phyloP scores from a whole-genome alignment of 2,797 vertebrate genomes.

The Enteromius treurensis region DNA sequence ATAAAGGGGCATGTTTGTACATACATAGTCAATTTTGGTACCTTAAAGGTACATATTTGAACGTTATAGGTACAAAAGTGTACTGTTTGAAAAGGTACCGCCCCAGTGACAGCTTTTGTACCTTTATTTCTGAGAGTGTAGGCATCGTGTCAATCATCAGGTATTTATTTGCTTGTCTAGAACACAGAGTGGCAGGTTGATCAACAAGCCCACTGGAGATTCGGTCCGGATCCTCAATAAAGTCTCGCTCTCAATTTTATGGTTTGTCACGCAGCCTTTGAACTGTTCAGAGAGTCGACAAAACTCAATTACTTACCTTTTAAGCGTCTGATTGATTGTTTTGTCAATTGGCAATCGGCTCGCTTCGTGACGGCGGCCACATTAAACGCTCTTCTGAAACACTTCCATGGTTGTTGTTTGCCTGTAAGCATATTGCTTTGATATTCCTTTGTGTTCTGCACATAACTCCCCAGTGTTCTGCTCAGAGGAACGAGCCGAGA shows the following conservation, averaged over 20 bases:
- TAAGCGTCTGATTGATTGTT: constrained; percentile 55
- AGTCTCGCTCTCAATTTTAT: constrained; percentile 40
- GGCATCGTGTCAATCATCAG: neutral
- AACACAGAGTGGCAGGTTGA: constrained; percentile 42
- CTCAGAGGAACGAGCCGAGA: constrained; percentile 54
- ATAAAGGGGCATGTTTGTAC: no score
- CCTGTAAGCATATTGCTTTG: neutral
- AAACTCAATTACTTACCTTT: constrained; percentile 58
- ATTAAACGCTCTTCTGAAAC: neutral
- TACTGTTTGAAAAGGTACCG: no score
- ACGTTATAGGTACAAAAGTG: no score
- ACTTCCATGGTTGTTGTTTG: neutral
- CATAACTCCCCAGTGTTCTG: constrained; percentile 34
- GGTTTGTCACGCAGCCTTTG: constrained; percentile 43
- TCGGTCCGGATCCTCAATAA: constrained; percentile 45
- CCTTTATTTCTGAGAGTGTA: no score
- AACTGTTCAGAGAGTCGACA: constrained; percentile 44
- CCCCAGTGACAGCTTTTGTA: no score
- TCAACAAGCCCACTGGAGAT: constrained; percentile 46
- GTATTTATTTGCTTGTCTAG: neutral
- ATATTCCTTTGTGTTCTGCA: constrained; percentile 43
- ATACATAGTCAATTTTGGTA: no score
- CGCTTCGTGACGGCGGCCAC: neutral
- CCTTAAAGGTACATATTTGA: no score
- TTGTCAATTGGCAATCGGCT: constrained; percentile 61